A percentile compares a stretch with the other conserved stretches of the same genome.
Evolutionary conservation across 2,888 invertebrate species (phyloP).

Genomic region (Pseudococcus longispinus): DNA sequence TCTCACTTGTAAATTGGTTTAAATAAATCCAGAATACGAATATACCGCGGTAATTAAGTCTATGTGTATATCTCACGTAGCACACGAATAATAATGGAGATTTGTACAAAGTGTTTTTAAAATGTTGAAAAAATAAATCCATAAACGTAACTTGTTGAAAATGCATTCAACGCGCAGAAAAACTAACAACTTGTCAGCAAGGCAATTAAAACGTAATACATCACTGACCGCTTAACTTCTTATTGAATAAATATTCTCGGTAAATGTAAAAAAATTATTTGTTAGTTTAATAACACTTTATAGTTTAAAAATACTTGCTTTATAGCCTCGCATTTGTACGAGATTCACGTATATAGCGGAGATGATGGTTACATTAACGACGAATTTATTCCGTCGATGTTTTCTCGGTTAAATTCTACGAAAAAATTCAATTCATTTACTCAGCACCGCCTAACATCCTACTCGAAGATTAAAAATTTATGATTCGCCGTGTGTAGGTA

Average conservation of each 20-base stretch:
- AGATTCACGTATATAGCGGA: not conserved
- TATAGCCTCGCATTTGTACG: constrained; percentile 15
- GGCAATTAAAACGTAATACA: constrained; percentile 34
- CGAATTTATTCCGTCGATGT: constrained; percentile 45
- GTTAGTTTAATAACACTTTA: constrained; percentile 34
- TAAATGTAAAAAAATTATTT: constrained; percentile 26
- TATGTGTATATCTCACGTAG: not conserved
- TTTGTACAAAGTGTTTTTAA: not conserved
- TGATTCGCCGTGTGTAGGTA: constrained; percentile 30
- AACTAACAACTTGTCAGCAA: constrained; percentile 24
- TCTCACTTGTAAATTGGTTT: not conserved
- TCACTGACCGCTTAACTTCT: constrained; percentile 17
- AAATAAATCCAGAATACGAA: not conserved
- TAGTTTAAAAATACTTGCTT: constrained; percentile 20
- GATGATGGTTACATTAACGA: constrained; percentile 33
- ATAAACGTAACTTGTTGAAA: constrained; percentile 8
- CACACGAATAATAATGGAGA: not conserved
- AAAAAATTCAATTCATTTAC: constrained; percentile 39
- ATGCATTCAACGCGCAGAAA: not conserved
- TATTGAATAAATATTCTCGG: constrained; percentile 18
- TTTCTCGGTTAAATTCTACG: constrained; percentile 20
- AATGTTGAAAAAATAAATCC: constrained; percentile 22
- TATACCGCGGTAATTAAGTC: not conserved
- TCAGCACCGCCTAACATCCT: constrained; percentile 38
- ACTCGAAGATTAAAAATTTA: constrained; percentile 42